These are phyloP conservation scores for Cranoglanis bouderius DNA, from an alignment of 2,113 vertebrate genomes.

Conservation along the genomic window DNA sequence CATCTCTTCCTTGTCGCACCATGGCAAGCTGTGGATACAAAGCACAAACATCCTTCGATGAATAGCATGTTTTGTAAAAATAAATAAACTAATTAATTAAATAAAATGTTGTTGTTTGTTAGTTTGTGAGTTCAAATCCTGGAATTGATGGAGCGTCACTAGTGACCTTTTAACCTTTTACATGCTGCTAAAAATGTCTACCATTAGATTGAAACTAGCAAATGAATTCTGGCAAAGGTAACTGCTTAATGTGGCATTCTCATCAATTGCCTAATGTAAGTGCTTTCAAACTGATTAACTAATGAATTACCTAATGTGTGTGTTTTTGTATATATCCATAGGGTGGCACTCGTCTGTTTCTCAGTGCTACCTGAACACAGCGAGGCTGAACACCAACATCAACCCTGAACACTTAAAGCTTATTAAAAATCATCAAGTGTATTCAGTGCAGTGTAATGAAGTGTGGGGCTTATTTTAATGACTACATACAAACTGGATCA, in stretches of 20 bases:
- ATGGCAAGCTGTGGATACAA: constrained; percentile 66
- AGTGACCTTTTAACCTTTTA: not conserved
- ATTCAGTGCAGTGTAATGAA: not conserved
- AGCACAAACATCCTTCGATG: constrained; percentile 13
- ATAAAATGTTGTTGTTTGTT: not conserved
- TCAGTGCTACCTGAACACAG: not conserved
- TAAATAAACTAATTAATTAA: too few relatives aligned
- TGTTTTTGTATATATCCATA: not conserved
- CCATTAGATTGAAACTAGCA: not conserved
- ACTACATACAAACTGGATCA: not conserved
- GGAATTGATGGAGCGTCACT: not conserved
- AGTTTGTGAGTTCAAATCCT: not conserved
- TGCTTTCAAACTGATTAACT: not conserved
- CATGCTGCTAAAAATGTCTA: not conserved
- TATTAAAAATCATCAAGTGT: not conserved
- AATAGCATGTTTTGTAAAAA: not conserved
- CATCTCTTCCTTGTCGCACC: constrained; percentile 73
- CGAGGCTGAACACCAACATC: not conserved
- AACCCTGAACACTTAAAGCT: not conserved
- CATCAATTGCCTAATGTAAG: not conserved
- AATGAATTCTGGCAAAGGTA: not conserved
- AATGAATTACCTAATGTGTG: not conserved
- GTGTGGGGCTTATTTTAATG: not conserved
- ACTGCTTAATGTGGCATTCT: not conserved
- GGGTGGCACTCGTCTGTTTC: constrained; percentile 1